These are phyloP conservation scores for Ctenomys sociabilis DNA, from an alignment of 2,113 vertebrate genomes.

Conservation along the genomic window DNA sequence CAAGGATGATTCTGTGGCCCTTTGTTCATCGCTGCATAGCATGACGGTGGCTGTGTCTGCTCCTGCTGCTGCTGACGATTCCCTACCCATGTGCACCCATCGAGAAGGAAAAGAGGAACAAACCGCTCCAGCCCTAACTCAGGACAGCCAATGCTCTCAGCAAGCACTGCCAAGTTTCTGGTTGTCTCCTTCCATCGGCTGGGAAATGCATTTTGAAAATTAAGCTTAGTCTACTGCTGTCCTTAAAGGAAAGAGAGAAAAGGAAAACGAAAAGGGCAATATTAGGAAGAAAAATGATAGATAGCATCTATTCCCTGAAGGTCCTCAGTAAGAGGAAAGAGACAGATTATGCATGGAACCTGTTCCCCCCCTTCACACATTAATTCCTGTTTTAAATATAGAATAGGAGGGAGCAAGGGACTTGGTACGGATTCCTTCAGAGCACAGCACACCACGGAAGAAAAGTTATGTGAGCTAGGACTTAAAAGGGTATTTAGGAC, in stretches of 20 bases:
- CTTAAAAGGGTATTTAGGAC: not conserved
- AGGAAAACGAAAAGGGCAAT: not conserved
- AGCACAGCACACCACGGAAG: not conserved
- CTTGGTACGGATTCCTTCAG: not conserved
- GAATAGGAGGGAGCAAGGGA: not conserved
- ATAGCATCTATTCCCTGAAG: not conserved
- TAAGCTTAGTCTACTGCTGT: not conserved
- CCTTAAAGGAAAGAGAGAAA: not conserved
- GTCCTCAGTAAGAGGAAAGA: not conserved
- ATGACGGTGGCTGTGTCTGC: no score
- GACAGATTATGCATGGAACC: not conserved
- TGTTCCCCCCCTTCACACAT: not conserved
- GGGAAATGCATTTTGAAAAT: not conserved
- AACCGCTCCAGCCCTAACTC: not conserved
- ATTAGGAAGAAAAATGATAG: not conserved
- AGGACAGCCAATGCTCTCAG: not conserved
- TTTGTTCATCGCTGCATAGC: not conserved
- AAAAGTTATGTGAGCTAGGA: not conserved
- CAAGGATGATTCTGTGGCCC: not conserved
- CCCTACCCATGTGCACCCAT: accelerated
- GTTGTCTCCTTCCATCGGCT: not conserved
- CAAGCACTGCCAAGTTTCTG: not conserved
- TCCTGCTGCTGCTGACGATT: no score
- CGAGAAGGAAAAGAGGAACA: not conserved
- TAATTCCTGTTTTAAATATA: not conserved